A percentile compares a stretch with the other conserved stretches of the same genome.
Conservation (phyloP, 23 tunicate genomes). For the Styela clava region DNA sequence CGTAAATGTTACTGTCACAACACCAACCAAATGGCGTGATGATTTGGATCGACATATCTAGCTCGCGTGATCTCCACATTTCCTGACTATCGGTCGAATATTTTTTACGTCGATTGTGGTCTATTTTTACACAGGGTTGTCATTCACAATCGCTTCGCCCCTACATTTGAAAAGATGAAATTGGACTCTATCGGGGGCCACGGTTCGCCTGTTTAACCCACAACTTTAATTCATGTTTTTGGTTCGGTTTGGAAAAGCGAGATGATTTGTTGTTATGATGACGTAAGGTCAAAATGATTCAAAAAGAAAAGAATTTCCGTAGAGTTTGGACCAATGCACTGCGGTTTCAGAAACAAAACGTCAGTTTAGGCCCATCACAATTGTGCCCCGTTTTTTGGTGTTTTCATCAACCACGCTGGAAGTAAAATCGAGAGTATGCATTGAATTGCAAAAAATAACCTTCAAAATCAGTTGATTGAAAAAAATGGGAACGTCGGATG, state of each 20-base stretch:
- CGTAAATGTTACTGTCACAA: not conserved
- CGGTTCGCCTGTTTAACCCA: not conserved
- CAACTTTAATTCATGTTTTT: not conserved
- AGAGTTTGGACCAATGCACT: no score
- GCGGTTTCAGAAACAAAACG: no score
- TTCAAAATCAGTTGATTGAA: no score
- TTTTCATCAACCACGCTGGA: no score
- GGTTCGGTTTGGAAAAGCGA: not conserved
- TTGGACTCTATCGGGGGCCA: not conserved
- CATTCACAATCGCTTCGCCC: not conserved
- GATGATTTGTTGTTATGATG: not conserved
- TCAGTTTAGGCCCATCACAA: no score
- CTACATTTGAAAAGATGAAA: not conserved
- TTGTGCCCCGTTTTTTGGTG: no score
- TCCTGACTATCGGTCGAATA: not conserved
- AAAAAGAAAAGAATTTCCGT: not conserved
- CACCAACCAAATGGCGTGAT: not conserved
- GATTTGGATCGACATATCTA: not conserved
- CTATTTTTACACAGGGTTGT: not conserved
- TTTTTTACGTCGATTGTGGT: not conserved
- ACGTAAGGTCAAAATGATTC: not conserved
- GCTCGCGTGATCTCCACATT: not conserved
- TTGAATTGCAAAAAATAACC: no score
- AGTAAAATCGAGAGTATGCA: no score
- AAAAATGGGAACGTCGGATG: no score